Percentiles rank a stretch among this genome's conserved stretches.
Conservation (phyloP, 1,140 invertebrate genomes). For the Psilanteris sp. region DNA sequence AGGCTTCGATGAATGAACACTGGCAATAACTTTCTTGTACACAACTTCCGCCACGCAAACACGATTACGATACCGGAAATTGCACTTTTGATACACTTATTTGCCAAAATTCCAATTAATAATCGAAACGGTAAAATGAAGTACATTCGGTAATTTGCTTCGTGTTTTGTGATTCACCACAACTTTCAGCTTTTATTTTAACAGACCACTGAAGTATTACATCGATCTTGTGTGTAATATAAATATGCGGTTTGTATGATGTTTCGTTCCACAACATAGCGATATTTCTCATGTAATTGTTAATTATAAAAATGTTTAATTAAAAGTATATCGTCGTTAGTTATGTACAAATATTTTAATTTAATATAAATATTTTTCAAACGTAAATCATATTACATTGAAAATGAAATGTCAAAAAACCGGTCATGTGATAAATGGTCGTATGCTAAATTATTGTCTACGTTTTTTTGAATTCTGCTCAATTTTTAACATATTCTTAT, state of each 20-base stretch:
- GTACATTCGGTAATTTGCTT: constrained; percentile 8
- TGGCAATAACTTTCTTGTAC: constrained; percentile 39
- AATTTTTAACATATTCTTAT: background rate
- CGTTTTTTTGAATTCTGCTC: background rate
- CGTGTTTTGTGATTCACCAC: constrained; percentile 7
- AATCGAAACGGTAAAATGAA: constrained; percentile 18
- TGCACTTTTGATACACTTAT: constrained; percentile 34
- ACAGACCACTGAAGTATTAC: constrained; percentile 13
- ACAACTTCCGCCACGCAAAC: constrained; percentile 40
- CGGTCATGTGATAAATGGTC: constrained; percentile 11
- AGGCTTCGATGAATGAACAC: constrained; percentile 29
- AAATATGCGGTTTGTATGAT: constrained; percentile 11
- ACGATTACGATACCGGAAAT: constrained; percentile 46
- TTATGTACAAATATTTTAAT: background rate
- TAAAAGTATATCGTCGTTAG: too few relatives aligned
- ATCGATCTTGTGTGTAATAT: constrained; percentile 14
- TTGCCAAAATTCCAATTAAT: constrained; percentile 6
- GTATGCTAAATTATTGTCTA: too few relatives aligned
- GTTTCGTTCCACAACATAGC: constrained; percentile 15
- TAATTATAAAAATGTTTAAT: background rate
- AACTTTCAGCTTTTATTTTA: constrained; percentile 21
- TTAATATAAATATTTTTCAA: background rate
- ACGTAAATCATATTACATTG: background rate
- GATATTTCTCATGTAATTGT: constrained; percentile 1
- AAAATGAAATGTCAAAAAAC: constrained; percentile 4